Conservation (phyloP, 2,113 vertebrate species). For the Semnornis frantzii region DNA sequence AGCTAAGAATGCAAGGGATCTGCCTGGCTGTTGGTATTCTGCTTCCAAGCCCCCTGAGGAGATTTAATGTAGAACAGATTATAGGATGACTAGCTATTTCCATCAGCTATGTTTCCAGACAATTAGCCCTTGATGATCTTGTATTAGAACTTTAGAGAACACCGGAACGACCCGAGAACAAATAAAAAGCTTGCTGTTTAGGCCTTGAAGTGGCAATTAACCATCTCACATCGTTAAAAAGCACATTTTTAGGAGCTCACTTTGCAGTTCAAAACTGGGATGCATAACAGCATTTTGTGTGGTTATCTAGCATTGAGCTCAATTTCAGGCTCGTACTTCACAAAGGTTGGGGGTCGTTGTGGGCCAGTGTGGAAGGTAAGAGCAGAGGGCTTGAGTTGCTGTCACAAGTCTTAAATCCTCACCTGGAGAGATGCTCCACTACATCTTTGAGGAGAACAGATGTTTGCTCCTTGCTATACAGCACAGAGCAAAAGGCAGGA, state of each 20-base stretch:
- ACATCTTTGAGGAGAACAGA: background rate
- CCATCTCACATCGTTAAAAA: background rate
- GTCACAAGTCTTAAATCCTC: background rate
- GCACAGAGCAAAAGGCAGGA: background rate
- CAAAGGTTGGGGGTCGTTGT: background rate
- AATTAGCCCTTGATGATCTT: constrained; percentile 54
- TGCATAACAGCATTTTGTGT: background rate
- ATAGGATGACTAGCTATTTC: constrained; percentile 1
- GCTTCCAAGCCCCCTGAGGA: constrained; percentile 27
- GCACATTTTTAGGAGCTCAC: background rate
- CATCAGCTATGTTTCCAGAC: constrained; percentile 23
- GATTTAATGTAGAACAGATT: constrained; percentile 54
- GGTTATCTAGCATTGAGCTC: background rate
- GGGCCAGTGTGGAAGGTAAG: background rate
- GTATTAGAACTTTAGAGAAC: constrained; percentile 2
- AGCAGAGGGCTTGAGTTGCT: background rate
- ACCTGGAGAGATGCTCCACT: background rate
- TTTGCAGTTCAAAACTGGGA: background rate
- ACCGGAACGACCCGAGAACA: background rate
- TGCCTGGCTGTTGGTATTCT: background rate
- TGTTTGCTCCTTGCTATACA: fast-evolving
- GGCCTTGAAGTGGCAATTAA: background rate
- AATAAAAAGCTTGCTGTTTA: background rate
- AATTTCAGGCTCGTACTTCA: background rate
- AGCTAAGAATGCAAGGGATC: background rate